Percentiles rank a stretch among this genome's conserved stretches.
phyloP scores from a whole-genome alignment of 2,888 invertebrate species.

The Operophtera brumata region DNA sequence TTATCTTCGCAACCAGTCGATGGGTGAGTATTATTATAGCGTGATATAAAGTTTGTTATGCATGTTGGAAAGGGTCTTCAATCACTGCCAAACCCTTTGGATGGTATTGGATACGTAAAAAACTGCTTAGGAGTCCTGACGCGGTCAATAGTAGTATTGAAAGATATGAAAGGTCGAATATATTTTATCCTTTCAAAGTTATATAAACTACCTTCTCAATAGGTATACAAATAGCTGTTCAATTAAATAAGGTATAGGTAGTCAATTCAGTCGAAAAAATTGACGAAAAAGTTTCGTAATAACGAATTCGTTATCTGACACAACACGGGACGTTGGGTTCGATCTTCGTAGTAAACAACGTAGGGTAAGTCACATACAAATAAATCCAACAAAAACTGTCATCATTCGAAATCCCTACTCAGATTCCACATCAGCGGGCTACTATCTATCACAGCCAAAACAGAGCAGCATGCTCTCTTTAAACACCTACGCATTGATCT shows the following conservation, averaged over 20 bases:
- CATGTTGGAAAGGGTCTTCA: slow-evolving; percentile 24
- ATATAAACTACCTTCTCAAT: not conserved
- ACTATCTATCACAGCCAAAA: not conserved
- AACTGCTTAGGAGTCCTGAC: slow-evolving; percentile 16
- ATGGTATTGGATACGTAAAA: slow-evolving; percentile 22
- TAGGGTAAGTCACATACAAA: not conserved
- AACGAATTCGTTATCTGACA: not conserved
- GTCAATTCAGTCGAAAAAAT: not conserved
- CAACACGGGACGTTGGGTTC: not conserved
- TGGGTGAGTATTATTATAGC: slow-evolving; percentile 15
- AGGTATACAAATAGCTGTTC: not conserved
- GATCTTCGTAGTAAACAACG: not conserved
- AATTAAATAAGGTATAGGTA: not conserved
- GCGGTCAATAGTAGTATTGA: slow-evolving; percentile 18
- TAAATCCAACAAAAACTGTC: not conserved
- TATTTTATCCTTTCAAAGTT: slow-evolving; percentile 4
- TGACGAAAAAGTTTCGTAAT: no score
- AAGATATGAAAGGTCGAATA: slow-evolving; percentile 11
- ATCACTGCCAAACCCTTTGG: slow-evolving; percentile 26
- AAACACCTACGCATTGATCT: not conserved
- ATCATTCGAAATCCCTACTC: not conserved
- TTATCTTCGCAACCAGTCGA: slow-evolving; percentile 11
- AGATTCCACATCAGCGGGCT: not conserved
- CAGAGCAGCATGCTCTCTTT: not conserved
- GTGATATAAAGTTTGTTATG: slow-evolving; percentile 20